phyloP scores from a whole-genome alignment of 2,797 vertebrate species.

The Darevskia nairensis region DNA sequence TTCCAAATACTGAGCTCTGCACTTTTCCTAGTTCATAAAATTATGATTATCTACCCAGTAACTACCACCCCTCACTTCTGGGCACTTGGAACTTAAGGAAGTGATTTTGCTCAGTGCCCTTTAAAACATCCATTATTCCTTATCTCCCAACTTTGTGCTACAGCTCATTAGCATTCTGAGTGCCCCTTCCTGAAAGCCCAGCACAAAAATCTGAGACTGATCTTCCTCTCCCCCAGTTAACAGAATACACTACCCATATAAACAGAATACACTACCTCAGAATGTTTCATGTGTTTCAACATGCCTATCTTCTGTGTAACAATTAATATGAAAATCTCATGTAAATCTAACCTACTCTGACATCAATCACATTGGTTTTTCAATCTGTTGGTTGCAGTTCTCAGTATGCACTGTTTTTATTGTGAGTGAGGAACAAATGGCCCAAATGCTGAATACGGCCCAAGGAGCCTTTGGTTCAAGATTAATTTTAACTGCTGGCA shows the following conservation, averaged over 20 bases:
- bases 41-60: background rate
- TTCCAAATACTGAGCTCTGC: background rate
- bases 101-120: background rate
- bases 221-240: background rate
- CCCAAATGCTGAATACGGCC: too few relatives aligned
- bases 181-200: background rate
- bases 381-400: background rate
- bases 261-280: background rate
- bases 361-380: too few relatives aligned
- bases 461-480: too few relatives aligned
- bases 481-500: too few relatives aligned
- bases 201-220: background rate
- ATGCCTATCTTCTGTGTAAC: background rate
- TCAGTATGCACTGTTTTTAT: background rate
- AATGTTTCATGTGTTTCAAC: background rate
- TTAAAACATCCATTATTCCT: background rate
- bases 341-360: too few relatives aligned
- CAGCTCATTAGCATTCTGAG: background rate
- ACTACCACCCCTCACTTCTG: background rate
- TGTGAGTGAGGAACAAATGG: too few relatives aligned
- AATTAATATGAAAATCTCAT: background rate
- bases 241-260: background rate
- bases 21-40: background rate
- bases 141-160: background rate
- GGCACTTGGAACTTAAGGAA: background rate